Evolutionary conservation across 92 coral and sea anemone species (phyloP), one percentile per base, ranked within the genome.

Genomic region (Nematostella vectensis): DNA sequence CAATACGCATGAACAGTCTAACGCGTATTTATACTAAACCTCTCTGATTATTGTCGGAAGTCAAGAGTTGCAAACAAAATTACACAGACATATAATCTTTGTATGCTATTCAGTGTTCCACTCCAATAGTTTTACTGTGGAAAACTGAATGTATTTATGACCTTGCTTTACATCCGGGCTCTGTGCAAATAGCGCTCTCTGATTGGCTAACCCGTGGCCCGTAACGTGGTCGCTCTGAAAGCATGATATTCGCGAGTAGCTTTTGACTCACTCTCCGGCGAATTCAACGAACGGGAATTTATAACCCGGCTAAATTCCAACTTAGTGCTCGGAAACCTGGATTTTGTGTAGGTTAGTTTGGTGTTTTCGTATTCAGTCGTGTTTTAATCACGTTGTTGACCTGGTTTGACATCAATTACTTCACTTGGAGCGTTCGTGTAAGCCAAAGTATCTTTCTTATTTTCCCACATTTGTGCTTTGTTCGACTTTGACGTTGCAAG

Each of bases 161-260:
- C 40, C 40, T 33, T 15, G 8, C 40, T 15, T 15, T 15, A 33
- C 96, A 93, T 93, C 99, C 99, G 99, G 99, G 99, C 74, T 75
- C 80, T 75, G 57, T 71, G 19, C 23, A 48, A 69, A 80, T 59
- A 79, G 79, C 59, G 93, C 37, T 63, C 56, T 70, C 88, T 93
- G 99, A 93, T 93, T 93, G 99, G 99, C 75, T 75, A 87, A 61
- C 75, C 74, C 72, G 82, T 70, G 83, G 95, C 82, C 85, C 94
- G 89, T 93, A 93, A 93, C 99, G 99, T 93, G 98, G 99, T 93
- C 88, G 95, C 74, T 85, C 82, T 88, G 96, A 93, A 93, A 93
- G 99, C 99, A 93, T 93, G 99, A 93, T 93, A 93, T 82, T 77
- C 96, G 83, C 83, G 94, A 76, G 73, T 89, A 85, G 72, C 76